A percentile compares a stretch with the other conserved stretches of the same genome.
phyloP scores from a whole-genome alignment of 2,797 vertebrate genomes.

The Cirrhinus mrigala region DNA sequence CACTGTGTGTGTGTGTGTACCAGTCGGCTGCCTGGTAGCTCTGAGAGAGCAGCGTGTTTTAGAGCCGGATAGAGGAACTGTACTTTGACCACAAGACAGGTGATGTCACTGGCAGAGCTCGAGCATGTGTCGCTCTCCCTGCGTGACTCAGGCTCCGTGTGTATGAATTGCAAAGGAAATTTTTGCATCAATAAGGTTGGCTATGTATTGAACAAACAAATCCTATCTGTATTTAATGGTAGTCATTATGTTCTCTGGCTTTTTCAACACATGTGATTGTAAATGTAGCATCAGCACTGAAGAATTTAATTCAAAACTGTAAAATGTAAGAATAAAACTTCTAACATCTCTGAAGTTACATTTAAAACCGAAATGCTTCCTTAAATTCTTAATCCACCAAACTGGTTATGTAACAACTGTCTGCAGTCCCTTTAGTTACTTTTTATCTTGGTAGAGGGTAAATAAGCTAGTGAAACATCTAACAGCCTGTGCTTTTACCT shows the following conservation, averaged over 20 bases:
- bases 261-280: not conserved
- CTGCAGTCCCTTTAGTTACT: not conserved
- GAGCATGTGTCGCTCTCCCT: conserved; percentile 71
- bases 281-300: not conserved
- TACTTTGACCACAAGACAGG: conserved; percentile 82
- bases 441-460: conserved; percentile 45
- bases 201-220: conserved; percentile 37
- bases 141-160: conserved; percentile 44
- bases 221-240: conserved; percentile 5
- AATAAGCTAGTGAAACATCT: conserved; percentile 62
- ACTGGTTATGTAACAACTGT: not conserved
- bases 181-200: conserved; percentile 26
- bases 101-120: conserved; percentile 79
- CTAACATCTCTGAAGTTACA: not conserved
- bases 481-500: conserved; percentile 40
- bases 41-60: conserved; percentile 64
- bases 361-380: not conserved
- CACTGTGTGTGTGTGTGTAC: conserved; percentile 12
- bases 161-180: conserved; percentile 29
- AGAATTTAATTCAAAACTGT: not conserved
- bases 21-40: conserved; percentile 50
- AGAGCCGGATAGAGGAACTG: conserved; percentile 81
- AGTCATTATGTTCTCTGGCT: not conserved
- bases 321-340: not conserved
- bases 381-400: not conserved